Evolutionary conservation across 2,113 vertebrate genomes (phyloP).

Genomic region (Siniperca chuatsi): DNA sequence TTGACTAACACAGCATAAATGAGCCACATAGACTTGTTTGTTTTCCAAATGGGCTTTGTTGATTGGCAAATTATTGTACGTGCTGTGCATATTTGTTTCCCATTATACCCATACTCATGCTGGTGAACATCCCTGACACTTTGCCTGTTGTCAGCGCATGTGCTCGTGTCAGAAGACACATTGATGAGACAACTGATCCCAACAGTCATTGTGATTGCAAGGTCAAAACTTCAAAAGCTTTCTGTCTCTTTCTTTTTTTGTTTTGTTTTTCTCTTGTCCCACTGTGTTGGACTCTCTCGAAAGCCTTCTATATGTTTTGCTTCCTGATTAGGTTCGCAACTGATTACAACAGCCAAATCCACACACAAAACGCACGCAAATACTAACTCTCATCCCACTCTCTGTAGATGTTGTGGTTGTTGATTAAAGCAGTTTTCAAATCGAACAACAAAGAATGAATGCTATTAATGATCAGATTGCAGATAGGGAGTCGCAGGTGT

Average conservation of each 20-base stretch:
- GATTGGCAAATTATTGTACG: constrained; percentile 38
- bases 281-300: not conserved
- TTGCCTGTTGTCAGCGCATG: constrained; percentile 27
- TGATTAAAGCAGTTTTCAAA: constrained; percentile 52
- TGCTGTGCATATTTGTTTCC: constrained; percentile 42
- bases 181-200: constrained; percentile 46
- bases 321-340: constrained; percentile 49
- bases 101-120: constrained; percentile 6
- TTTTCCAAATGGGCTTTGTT: constrained; percentile 42
- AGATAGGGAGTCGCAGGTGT: constrained; percentile 32
- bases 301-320: constrained; percentile 24
- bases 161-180: constrained; percentile 20
- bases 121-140: constrained; percentile 25
- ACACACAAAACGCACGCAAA: constrained; percentile 32
- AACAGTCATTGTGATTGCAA: constrained; percentile 46
- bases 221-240: constrained; percentile 44
- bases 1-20: constrained; percentile 15
- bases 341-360: constrained; percentile 52
- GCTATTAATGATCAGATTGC: constrained; percentile 47
- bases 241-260: not conserved
- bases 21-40: constrained; percentile 42
- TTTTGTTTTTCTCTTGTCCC: not conserved
- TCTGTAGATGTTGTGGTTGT: constrained; percentile 6
- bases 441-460: constrained; percentile 28
- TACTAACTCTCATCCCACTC: constrained; percentile 1